These are phyloP conservation scores for Apogon talboti DNA, from an alignment of 2,797 vertebrate species.

Conservation along the genomic window DNA sequence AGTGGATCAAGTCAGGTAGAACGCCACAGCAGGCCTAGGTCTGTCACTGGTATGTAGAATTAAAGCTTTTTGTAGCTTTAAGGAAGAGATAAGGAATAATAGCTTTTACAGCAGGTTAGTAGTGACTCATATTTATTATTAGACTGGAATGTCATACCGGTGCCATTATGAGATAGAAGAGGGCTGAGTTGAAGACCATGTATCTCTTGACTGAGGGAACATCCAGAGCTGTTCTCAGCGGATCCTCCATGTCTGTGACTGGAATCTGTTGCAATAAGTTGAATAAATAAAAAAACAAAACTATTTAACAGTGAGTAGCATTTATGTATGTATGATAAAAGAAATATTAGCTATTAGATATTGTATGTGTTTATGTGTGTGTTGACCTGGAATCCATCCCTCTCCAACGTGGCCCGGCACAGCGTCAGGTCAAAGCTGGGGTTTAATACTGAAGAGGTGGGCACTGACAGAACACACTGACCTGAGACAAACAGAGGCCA, in stretches of 20 bases:
- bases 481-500: slow-evolving; percentile 57
- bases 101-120: too few relatives aligned
- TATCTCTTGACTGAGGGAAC: slow-evolving; percentile 80
- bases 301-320: neutral
- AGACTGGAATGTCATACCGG: slow-evolving; percentile 70
- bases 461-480: slow-evolving; percentile 74
- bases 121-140: too few relatives aligned
- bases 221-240: slow-evolving; percentile 77
- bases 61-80: too few relatives aligned
- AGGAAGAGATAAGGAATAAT: too few relatives aligned
- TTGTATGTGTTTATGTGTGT: too few relatives aligned
- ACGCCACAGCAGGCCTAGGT: too few relatives aligned
- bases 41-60: too few relatives aligned
- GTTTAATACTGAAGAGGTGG: slow-evolving; percentile 65
- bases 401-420: slow-evolving; percentile 75
- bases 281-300: slow-evolving; percentile 6
- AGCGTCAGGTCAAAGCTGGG: slow-evolving; percentile 78
- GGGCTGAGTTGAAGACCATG: slow-evolving; percentile 84
- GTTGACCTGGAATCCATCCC: slow-evolving; percentile 78
- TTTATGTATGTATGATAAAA: too few relatives aligned
- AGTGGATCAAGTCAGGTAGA: too few relatives aligned
- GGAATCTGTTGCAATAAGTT: slow-evolving; percentile 73
- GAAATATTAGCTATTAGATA: neutral
- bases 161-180: slow-evolving; percentile 82
- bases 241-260: slow-evolving; percentile 74